A percentile compares a stretch with the other conserved stretches of the same genome.
Evolutionary conservation across 2,797 vertebrate genomes (phyloP).

Genomic region (Rhinella marina): DNA sequence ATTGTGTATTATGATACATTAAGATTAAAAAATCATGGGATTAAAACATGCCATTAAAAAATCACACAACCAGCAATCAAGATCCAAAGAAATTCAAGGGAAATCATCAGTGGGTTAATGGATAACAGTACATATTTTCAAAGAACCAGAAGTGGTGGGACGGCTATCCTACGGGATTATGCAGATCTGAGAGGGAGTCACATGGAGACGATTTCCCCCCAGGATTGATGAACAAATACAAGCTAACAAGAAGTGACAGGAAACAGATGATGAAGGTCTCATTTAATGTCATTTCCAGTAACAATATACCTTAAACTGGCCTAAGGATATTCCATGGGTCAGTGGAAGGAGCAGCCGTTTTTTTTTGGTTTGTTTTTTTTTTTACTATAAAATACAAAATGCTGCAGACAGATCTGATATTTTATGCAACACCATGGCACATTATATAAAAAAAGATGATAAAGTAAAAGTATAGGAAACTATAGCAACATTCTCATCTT

Average conservation of each 20-base stretch:
- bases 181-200: slow-evolving; percentile 76
- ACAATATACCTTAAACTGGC: slow-evolving; percentile 78
- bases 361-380: not conserved
- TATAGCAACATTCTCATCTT: not conserved
- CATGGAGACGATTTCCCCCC: slow-evolving; percentile 79
- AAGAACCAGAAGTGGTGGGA: slow-evolving; percentile 67
- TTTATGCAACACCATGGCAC: not conserved
- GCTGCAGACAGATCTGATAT: slow-evolving; percentile 6
- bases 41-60: no score
- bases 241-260: slow-evolving; percentile 84
- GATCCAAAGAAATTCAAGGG: not conserved
- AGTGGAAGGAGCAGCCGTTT: slow-evolving; percentile 57
- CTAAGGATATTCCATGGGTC: slow-evolving; percentile 78
- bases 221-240: slow-evolving; percentile 78
- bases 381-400: slow-evolving; percentile 1
- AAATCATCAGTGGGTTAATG: slow-evolving; percentile 65
- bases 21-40: not conserved
- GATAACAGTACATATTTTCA: slow-evolving; percentile 59
- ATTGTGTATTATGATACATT: not conserved
- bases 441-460: not conserved
- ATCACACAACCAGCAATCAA: not conserved
- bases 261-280: slow-evolving; percentile 82
- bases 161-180: slow-evolving; percentile 76
- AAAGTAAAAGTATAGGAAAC: not conserved
- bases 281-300: slow-evolving; percentile 79